Evolutionary conservation across 2,888 invertebrate species (phyloP), one percentile per base, ranked within the genome.

Genomic region (Cremastinae sp.): DNA sequence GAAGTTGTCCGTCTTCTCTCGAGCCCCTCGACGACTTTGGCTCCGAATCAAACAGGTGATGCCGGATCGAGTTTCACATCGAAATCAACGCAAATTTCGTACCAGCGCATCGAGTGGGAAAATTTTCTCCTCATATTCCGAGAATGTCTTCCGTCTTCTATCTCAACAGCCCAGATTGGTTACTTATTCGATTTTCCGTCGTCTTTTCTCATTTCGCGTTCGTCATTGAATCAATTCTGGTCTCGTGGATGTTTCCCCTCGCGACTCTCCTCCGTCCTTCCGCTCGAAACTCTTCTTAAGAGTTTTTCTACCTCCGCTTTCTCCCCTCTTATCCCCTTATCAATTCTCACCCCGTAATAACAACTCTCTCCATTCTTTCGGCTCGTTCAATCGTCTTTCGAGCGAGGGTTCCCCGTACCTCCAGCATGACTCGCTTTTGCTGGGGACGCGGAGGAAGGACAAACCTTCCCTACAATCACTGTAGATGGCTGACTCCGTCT

Each of bases 201-300:
- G 28, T 16, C 18, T 20, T 37, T n/a, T 58, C 14, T 2, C 22
- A 20, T 43, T 39, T 10, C 39, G 45, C 18, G 28, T 58, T 47
- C 39, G 28, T 22, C 20, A 18, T 18, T 12, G 14, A 58, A 58
- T 58, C 16, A 75, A 78, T 78, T 75, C 76, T 61, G 68, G 69
- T 72, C 75, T 16, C 45, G 62, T 68, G 70, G 59, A 49, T 59
- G 39, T 35, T 45, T 61, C 47, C 70, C 66, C 58, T 75, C 66
- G 55, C n/a, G n/a, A n/a, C 61, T 22, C 22, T 49, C 16, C 51
- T 45, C 68, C 68, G 39, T 35, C 22, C 47, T 66, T 47, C 55
- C 62, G 68, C 74, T 53, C 49, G 39, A 41, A 7, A 2, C 18
- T 18, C 39, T 14, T 39, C 45, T 16, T 0, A 28, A 16, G 2